These are phyloP conservation scores for Blennius ocellaris DNA, from an alignment of 2,113 vertebrate species.

Conservation along the genomic window DNA sequence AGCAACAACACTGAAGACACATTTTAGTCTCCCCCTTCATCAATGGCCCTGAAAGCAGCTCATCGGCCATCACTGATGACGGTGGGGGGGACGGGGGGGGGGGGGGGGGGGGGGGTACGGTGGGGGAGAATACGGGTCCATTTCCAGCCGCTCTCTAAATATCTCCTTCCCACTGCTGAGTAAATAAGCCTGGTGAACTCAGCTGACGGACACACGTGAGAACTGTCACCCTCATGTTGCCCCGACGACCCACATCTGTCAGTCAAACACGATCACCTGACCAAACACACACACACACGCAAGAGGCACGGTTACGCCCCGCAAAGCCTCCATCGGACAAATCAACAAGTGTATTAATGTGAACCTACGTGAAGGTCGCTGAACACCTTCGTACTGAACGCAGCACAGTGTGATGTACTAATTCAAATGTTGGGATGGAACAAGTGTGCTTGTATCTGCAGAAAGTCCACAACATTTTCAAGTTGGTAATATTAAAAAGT, in stretches of 20 bases:
- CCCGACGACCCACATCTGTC: constrained; percentile 72
- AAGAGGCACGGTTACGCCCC: background rate
- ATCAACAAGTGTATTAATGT: too few species aligned
- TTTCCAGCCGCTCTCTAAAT: constrained; percentile 58
- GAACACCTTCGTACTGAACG: too few species aligned
- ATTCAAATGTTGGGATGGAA: too few species aligned
- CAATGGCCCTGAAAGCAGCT: background rate
- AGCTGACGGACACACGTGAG: constrained; percentile 72
- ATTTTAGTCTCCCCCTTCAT: background rate
- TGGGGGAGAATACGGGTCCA: constrained; percentile 28
- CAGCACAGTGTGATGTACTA: too few species aligned
- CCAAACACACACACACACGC: constrained; percentile 78
- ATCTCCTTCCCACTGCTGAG: constrained; percentile 47
- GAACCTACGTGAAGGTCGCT: too few species aligned
- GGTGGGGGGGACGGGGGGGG: background rate
- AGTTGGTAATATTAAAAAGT: too few species aligned
- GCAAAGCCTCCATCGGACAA: too few species aligned
- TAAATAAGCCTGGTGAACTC: constrained; percentile 52
- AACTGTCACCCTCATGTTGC: constrained; percentile 70
- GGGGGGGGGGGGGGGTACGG: constrained; percentile 11
- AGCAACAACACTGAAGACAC: constrained; percentile 4
- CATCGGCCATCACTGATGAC: constrained; percentile 34
- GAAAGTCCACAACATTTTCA: too few species aligned
- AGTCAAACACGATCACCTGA: constrained; percentile 78
- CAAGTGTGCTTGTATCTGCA: too few species aligned